Evolutionary conservation across 1,140 invertebrate genomes (phyloP).

Genomic region (Marisa cornuarietis): DNA sequence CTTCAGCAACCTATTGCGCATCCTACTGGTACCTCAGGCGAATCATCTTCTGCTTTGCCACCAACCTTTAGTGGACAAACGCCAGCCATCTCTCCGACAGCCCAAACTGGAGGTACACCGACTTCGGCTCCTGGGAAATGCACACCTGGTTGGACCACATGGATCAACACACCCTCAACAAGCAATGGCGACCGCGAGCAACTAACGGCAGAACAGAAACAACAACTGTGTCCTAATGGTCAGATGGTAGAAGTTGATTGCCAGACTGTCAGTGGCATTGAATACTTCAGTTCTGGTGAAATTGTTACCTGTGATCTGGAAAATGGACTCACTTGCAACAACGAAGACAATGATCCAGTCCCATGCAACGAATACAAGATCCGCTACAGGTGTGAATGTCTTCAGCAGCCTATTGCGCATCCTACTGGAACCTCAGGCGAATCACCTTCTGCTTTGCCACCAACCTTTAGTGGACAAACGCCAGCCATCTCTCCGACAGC

Average conservation of each 20-base stretch:
- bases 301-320: constrained; percentile 21
- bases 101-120: neutral
- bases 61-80: constrained; percentile 33
- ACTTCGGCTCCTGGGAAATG: constrained; percentile 3
- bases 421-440: neutral
- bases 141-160: constrained; percentile 26
- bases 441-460: neutral
- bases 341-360: constrained; percentile 16
- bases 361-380: constrained; percentile 61
- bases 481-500: neutral
- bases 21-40: constrained; percentile 2
- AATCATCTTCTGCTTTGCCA: constrained; percentile 11
- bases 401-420: neutral
- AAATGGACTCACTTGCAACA: constrained; percentile 28
- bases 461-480: constrained; percentile 28
- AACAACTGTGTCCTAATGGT: constrained; percentile 43
- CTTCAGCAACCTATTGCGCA: constrained; percentile 16
- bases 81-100: neutral
- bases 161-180: constrained; percentile 38
- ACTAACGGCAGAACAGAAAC: constrained; percentile 37
- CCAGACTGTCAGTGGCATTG: constrained; percentile 3
- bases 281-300: constrained; percentile 20
- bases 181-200: constrained; percentile 41
- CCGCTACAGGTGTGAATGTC: constrained; percentile 53
- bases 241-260: constrained; percentile 37